phyloP scores from a whole-genome alignment of 2,113 vertebrate species.

The Otis tarda region DNA sequence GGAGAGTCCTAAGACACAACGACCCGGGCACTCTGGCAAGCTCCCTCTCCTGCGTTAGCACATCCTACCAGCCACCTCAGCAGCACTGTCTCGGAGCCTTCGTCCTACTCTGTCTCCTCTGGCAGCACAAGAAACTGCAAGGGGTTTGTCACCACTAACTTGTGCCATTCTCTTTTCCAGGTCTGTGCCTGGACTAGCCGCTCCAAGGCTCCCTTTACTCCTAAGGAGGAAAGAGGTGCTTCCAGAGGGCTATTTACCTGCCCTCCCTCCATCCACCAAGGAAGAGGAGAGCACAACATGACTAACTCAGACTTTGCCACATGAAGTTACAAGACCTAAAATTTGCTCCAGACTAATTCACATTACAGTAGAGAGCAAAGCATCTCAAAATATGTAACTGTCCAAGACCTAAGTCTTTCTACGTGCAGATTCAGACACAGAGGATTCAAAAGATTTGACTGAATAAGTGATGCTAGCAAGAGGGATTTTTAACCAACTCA shows the following conservation, averaged over 20 bases:
- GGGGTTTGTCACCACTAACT: background rate
- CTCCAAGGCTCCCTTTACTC: background rate
- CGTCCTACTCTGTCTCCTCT: rapidly evolving
- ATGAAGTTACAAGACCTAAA: background rate
- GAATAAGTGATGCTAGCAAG: background rate
- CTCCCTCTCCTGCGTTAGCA: background rate
- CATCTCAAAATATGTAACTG: background rate
- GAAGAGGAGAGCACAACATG: background rate
- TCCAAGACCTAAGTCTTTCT: background rate
- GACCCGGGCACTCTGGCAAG: background rate
- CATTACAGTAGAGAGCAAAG: background rate
- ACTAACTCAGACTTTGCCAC: background rate
- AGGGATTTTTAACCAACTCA: background rate
- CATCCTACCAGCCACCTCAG: background rate
- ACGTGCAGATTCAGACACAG: background rate
- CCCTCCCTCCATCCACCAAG: background rate
- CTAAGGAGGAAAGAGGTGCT: background rate
- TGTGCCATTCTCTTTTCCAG: background rate
- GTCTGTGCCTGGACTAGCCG: background rate
- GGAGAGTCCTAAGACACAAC: background rate
- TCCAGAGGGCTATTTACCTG: background rate
- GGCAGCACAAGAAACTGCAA: background rate
- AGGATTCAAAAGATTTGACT: background rate
- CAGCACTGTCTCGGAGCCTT: background rate
- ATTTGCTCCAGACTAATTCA: background rate